These are phyloP conservation scores for Tachysurus fulvidraco DNA, from an alignment of 2,113 vertebrate species.

Conservation along the genomic window DNA sequence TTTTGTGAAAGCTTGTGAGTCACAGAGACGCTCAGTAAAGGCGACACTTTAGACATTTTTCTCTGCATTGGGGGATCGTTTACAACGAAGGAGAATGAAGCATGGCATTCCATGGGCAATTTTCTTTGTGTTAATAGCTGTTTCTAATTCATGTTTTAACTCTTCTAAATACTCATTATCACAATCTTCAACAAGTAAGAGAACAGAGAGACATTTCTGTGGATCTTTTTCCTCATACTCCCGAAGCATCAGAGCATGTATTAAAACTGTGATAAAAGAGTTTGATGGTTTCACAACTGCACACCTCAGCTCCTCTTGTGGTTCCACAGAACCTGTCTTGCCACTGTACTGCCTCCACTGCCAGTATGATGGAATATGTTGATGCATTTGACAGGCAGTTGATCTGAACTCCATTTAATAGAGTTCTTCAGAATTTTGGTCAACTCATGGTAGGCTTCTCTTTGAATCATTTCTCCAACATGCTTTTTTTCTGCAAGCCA, in stretches of 20 bases:
- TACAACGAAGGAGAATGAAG: constrained; percentile 79
- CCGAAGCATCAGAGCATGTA: constrained; percentile 72
- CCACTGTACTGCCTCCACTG: constrained; percentile 83
- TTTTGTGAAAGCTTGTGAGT: constrained; percentile 74
- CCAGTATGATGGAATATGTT: constrained; percentile 84
- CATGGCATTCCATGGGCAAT: constrained; percentile 61
- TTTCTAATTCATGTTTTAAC: constrained; percentile 66
- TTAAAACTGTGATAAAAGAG: constrained; percentile 60
- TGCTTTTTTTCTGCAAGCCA: constrained; percentile 75
- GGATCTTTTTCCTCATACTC: constrained; percentile 77
- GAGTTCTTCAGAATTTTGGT: constrained; percentile 61
- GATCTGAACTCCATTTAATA: constrained; percentile 48
- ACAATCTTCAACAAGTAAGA: constrained; percentile 79
- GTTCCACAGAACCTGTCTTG: constrained; percentile 80
- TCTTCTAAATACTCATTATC: constrained; percentile 77
- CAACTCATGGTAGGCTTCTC: constrained; percentile 69
- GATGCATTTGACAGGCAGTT: constrained; percentile 66
- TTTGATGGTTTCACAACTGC: constrained; percentile 72
- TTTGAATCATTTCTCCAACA: constrained; percentile 75
- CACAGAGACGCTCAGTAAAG: constrained; percentile 76
- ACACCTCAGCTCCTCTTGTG: constrained; percentile 72
- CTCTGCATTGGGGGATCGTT: constrained; percentile 70
- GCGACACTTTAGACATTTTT: constrained; percentile 64
- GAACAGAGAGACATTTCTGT: constrained; percentile 71
- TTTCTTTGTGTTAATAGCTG: constrained; percentile 64